phyloP scores from a whole-genome alignment of 2,113 vertebrate genomes.

The Fulica atra region DNA sequence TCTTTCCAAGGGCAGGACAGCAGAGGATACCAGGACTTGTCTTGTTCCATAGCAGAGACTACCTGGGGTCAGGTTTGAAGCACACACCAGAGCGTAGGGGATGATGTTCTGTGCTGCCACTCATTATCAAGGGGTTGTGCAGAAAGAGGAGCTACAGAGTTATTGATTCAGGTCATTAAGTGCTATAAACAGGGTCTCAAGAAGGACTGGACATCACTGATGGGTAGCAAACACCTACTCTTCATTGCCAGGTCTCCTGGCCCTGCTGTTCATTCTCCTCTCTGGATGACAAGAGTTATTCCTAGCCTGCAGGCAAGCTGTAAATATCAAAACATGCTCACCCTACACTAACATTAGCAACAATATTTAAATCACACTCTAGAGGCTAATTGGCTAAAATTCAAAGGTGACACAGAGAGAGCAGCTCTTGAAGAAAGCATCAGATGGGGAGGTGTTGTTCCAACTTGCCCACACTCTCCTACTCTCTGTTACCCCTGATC shows the following conservation, averaged over 20 bases:
- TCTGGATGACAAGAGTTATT: not conserved
- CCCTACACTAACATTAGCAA: not conserved
- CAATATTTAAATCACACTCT: slow-evolving; percentile 4
- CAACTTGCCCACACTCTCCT: not conserved
- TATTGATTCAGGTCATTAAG: not conserved
- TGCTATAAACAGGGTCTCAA: not conserved
- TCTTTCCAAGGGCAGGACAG: not conserved
- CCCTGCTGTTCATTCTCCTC: not conserved
- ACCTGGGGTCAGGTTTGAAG: not conserved
- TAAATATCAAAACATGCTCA: not conserved
- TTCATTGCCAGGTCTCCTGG: not conserved
- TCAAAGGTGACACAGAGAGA: slow-evolving; percentile 39
- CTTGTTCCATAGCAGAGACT: not conserved
- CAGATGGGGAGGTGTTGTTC: not conserved
- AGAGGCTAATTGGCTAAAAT: slow-evolving; percentile 27
- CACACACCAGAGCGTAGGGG: not conserved
- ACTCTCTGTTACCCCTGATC: not conserved
- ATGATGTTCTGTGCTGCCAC: not conserved
- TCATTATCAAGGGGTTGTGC: not conserved
- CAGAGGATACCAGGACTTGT: not conserved
- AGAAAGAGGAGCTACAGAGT: not conserved
- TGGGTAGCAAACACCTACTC: not conserved
- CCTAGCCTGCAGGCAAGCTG: not conserved
- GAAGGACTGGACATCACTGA: not conserved
- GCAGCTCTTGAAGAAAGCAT: slow-evolving; percentile 14